A percentile compares a stretch with the other conserved stretches of the same genome.
Conservation (phyloP, 2,113 vertebrate species). For the Pelvicachromis taeniatus region DNA sequence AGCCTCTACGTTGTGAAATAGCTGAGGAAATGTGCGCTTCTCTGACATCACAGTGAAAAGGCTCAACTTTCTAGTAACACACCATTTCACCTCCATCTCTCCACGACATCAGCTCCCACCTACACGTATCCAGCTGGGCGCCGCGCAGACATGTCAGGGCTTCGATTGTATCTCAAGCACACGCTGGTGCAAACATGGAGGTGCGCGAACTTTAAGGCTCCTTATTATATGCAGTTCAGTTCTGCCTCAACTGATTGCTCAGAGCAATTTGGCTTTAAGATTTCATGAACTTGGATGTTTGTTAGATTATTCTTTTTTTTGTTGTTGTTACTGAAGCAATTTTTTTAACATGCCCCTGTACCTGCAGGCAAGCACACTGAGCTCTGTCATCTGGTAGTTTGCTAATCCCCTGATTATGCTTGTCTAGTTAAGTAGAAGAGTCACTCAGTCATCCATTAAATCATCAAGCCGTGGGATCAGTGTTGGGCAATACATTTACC, state of each 20-base stretch:
- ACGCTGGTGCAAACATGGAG: slow-evolving; percentile 6
- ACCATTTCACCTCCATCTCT: slow-evolving; percentile 61
- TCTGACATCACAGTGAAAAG: not conserved
- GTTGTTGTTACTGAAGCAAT: not conserved
- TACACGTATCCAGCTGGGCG: slow-evolving; percentile 11
- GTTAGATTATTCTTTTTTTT: not conserved
- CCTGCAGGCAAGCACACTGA: slow-evolving; percentile 39
- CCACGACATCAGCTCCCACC: slow-evolving; percentile 55
- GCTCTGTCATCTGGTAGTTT: slow-evolving; percentile 62
- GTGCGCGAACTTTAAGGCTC: not conserved
- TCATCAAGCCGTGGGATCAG: slow-evolving; percentile 48
- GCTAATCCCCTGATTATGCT: slow-evolving; percentile 62
- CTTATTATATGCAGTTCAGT: not conserved
- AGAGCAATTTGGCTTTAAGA: not conserved
- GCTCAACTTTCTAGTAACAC: slow-evolving; percentile 36
- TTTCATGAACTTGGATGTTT: not conserved
- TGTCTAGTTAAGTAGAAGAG: slow-evolving; percentile 56
- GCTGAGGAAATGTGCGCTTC: not conserved
- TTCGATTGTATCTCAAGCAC: slow-evolving; percentile 40
- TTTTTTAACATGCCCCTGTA: slow-evolving; percentile 13
- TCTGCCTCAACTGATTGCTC: not conserved
- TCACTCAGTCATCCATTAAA: slow-evolving; percentile 61
- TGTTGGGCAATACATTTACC: slow-evolving; percentile 28
- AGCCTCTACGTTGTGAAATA: not conserved
- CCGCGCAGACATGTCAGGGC: slow-evolving; percentile 23